Base-by-base conservation (phyloP, 1,140 invertebrate genomes). In the Phymastichus coffea region DNA sequence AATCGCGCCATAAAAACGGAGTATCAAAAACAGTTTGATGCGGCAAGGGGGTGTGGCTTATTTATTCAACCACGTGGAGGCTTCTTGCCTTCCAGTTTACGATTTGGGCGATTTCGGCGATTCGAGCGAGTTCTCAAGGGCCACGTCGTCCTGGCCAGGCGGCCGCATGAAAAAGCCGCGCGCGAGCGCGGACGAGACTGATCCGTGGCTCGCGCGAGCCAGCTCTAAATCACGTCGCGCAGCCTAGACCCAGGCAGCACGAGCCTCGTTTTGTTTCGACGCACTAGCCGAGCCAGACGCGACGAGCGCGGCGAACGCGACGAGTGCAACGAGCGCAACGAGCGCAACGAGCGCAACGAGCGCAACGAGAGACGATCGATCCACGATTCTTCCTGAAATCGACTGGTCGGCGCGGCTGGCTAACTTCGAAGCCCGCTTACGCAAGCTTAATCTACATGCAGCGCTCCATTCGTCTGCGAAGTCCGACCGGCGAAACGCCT, bases 401-500 rank as follows among this genome's bases (percentile, higher is more conserved):
- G 66, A 61, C 65, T 70, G 72, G 72, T 74, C 70, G 72, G 68
- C 71, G 64, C 63, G 66, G 65, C 66, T n/a, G n/a, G n/a, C n/a
- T n/a, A n/a, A 65, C 70, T 71, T 72, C 64, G 55, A 66, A 61
- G 63, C 57, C 51, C 41, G 51, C n/a, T 56, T 55, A 30, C 53
- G 40, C 53, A 55, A 55, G 2, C 1, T 14, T 19, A 30, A 6
- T 26, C n/a, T 47, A 26, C 26, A 25, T 25, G 15, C 22, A 17
- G 41, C 41, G 22, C 22, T 1, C n/a, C n/a, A n/a, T n/a, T n/a
- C n/a, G n/a, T n/a, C n/a, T n/a, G n/a, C n/a, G n/a, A n/a, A n/a
- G n/a, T n/a, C n/a, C n/a, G n/a, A n/a, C n/a, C 10, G 15, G 7
- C 6, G 17, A 19, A 40, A 40, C 9, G 33, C n/a, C n/a, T n/a